phyloP scores from a whole-genome alignment of 2,797 vertebrate genomes.

The Selene dorsalis region DNA sequence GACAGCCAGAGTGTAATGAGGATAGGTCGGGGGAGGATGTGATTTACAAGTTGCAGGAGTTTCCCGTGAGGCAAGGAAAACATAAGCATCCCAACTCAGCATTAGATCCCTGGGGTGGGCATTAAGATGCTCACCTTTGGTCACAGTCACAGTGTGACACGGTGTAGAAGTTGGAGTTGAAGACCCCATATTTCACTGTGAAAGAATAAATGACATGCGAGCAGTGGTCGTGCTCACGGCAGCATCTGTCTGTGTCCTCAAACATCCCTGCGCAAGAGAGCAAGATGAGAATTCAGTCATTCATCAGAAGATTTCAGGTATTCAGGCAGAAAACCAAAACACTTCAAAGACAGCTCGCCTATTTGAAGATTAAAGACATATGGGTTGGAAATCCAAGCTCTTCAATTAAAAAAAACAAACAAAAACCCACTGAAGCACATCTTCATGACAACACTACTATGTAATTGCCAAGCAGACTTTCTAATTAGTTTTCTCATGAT shows the following conservation, averaged over 20 bases:
- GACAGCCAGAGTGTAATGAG: background rate
- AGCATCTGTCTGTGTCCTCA: constrained; percentile 87
- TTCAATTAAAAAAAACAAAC: background rate
- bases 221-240: constrained; percentile 92
- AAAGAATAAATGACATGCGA: constrained; percentile 83
- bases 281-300: constrained; percentile 7
- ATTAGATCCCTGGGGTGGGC: background rate
- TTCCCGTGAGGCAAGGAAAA: constrained; percentile 26
- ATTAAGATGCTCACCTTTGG: constrained; percentile 74
- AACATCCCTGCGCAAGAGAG: constrained; percentile 80
- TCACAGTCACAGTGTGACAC: constrained; percentile 93
- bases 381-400: constrained; percentile 8
- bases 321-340: constrained; percentile 1
- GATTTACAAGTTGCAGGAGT: constrained; percentile 32
- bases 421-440: background rate
- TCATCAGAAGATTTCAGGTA: background rate
- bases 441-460: background rate
- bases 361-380: background rate
- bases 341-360: constrained; percentile 3
- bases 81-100: background rate
- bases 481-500: background rate
- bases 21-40: constrained; percentile 4
- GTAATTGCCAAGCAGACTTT: background rate
- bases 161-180: constrained; percentile 88
- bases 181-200: constrained; percentile 86